Percentiles rank a stretch among this genome's conserved stretches.
Evolutionary conservation across 2,113 vertebrate species (phyloP).

Genomic region (Casuarius casuarius): DNA sequence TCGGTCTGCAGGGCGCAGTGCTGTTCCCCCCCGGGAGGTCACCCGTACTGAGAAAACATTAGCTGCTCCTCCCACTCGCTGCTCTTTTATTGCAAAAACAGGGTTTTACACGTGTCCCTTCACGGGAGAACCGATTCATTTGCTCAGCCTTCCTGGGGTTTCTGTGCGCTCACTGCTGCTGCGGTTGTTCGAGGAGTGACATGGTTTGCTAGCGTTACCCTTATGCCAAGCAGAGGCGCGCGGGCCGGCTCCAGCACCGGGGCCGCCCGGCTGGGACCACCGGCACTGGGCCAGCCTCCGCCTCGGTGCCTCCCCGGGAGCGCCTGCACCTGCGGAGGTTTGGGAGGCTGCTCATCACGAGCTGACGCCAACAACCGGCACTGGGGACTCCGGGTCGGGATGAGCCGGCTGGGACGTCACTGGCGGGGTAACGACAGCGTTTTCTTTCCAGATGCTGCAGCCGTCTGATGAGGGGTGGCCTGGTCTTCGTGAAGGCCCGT

Average conservation of each 20-base stretch:
- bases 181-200: not conserved
- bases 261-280: not conserved
- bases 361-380: not conserved
- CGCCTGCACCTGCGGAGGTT: accelerated
- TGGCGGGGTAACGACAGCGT: not conserved
- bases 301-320: accelerated
- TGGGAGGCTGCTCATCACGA: not conserved
- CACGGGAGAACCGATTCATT: not conserved
- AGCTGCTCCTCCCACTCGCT: not conserved
- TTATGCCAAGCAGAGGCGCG: not conserved
- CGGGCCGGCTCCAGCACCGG: not conserved
- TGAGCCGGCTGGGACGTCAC: not conserved
- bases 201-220: not conserved
- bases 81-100: not conserved
- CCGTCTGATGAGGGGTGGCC: not conserved
- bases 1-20: not conserved
- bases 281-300: not conserved
- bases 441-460: accelerated
- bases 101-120: not conserved
- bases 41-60: constrained; percentile 25
- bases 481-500: not conserved
- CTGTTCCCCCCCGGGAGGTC: not conserved
- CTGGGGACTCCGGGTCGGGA: not conserved
- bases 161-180: not conserved
- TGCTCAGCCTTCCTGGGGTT: not conserved